phyloP scores from a whole-genome alignment of 2,888 invertebrate species.

The Oasisia sp. region DNA sequence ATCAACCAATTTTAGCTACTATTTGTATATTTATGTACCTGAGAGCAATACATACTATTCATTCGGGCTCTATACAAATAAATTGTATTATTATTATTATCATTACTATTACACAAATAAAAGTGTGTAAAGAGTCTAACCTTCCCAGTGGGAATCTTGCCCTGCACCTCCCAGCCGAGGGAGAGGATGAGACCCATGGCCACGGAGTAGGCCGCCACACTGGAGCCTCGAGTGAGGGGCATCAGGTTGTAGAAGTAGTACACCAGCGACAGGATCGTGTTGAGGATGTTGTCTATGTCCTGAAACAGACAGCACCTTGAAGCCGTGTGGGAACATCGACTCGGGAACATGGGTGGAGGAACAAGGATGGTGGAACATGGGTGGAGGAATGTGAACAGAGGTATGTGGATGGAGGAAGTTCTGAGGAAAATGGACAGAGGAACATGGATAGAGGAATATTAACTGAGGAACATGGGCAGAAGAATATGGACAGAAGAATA shows the following conservation, averaged over 20 bases:
- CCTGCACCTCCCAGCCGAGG: constrained; percentile 54
- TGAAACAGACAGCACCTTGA: constrained; percentile 35
- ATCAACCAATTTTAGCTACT: no score
- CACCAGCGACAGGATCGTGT: constrained; percentile 52
- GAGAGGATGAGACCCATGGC: constrained; percentile 58
- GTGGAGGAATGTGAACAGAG: not conserved
- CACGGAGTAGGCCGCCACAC: constrained; percentile 58
- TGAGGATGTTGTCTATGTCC: constrained; percentile 55
- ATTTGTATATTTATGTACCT: no score
- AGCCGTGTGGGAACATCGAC: not conserved
- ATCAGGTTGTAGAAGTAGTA: constrained; percentile 61
- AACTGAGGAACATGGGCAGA: not conserved
- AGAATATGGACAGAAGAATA: not conserved
- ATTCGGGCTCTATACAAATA: no score
- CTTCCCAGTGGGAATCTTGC: constrained; percentile 56
- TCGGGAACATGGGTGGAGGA: not conserved
- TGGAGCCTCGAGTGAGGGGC: constrained; percentile 58
- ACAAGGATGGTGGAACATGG: not conserved
- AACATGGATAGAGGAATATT: not conserved
- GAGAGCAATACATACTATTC: no score
- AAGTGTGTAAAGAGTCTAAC: constrained; percentile 32
- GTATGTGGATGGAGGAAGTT: not conserved
- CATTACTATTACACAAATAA: no score
- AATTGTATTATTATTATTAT: no score
- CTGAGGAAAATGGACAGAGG: not conserved